These are phyloP conservation scores for Myzus persicae DNA, from an alignment of 1,140 invertebrate species.

Conservation along the genomic window DNA sequence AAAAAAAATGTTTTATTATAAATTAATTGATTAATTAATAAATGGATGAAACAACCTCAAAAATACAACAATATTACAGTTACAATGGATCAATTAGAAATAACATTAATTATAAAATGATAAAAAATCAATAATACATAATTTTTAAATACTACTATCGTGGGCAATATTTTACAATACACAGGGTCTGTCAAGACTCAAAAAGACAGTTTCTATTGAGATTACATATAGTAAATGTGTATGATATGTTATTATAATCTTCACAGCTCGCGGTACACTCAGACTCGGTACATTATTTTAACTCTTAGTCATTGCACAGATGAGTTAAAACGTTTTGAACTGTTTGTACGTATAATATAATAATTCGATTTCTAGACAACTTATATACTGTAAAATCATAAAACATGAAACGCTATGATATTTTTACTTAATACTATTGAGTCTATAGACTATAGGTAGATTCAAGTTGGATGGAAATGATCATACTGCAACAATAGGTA, in stretches of 20 bases:
- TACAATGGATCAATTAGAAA: slow-evolving; percentile 3
- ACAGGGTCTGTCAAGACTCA: neutral
- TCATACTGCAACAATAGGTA: neutral
- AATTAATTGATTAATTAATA: slow-evolving; percentile 5
- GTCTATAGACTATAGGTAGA: neutral
- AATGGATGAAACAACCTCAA: neutral
- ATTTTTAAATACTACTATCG: neutral
- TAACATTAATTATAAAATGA: neutral
- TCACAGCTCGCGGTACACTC: neutral
- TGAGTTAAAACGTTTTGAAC: neutral
- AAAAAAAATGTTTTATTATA: neutral
- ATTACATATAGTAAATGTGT: neutral
- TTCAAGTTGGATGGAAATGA: neutral
- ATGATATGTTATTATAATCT: neutral
- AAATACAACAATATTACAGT: neutral
- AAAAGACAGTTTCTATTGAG: neutral
- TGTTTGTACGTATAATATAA: neutral
- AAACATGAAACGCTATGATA: neutral
- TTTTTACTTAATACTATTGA: neutral
- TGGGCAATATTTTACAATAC: neutral
- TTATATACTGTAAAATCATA: neutral
- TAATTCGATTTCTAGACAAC: neutral
- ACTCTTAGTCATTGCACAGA: neutral
- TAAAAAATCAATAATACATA: slow-evolving; percentile 1
- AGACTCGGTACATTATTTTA: neutral